Evolutionary conservation across 2,888 invertebrate genomes (phyloP).

Genomic region (Brenthis daphne): DNA sequence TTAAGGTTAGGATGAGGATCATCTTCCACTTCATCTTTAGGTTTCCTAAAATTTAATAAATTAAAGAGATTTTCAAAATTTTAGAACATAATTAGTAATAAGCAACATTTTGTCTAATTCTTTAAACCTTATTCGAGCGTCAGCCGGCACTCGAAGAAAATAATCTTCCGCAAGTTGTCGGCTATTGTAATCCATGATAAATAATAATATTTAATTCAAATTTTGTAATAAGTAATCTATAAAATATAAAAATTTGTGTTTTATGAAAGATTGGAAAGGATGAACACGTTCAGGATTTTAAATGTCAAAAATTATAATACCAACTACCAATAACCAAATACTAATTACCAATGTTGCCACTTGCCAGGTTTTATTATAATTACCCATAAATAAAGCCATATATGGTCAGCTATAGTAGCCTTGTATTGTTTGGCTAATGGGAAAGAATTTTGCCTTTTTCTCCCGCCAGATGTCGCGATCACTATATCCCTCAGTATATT

Average conservation of each 20-base stretch:
- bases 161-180: slow-evolving; percentile 84
- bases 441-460: no score
- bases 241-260: slow-evolving; percentile 27
- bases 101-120: slow-evolving; percentile 12
- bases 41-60: slow-evolving; percentile 52
- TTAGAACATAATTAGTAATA: not conserved
- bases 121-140: slow-evolving; percentile 82
- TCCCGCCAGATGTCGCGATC: no score
- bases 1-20: slow-evolving; percentile 82
- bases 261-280: slow-evolving; percentile 1
- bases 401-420: no score
- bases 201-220: slow-evolving; percentile 16
- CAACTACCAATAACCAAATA: no score
- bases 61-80: not conserved
- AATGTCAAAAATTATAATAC: slow-evolving; percentile 1
- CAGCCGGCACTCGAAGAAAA: slow-evolving; percentile 83
- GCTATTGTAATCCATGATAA: slow-evolving; percentile 81
- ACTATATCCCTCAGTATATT: no score
- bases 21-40: slow-evolving; percentile 70
- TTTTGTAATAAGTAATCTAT: slow-evolving; percentile 33
- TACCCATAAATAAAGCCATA: no score
- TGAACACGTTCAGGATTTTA: slow-evolving; percentile 13
- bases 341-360: not conserved
- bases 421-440: no score
- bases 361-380: slow-evolving; percentile 1